phyloP scores from a whole-genome alignment of 2,113 vertebrate species.

The Brachyhypopomus occidentalis region DNA sequence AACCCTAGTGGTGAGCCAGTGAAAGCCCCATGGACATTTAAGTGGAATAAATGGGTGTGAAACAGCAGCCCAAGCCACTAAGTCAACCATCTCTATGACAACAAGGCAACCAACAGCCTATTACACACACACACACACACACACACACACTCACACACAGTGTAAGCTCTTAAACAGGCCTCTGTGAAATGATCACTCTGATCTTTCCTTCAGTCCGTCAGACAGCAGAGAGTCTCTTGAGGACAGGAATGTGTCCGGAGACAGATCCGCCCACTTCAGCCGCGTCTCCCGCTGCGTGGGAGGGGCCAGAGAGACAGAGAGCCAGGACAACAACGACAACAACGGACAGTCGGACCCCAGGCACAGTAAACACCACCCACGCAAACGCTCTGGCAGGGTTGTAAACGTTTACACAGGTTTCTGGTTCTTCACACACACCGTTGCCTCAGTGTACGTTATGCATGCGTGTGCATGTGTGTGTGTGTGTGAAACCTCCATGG shows the following conservation, averaged over 20 bases:
- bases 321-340: slow-evolving; percentile 50
- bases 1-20: slow-evolving; percentile 62
- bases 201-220: neutral
- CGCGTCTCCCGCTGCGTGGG: too few species aligned
- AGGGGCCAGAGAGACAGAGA: slow-evolving; percentile 38
- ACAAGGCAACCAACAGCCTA: neutral
- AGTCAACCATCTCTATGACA: slow-evolving; percentile 25
- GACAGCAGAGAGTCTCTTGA: neutral
- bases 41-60: slow-evolving; percentile 70
- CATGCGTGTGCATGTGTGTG: slow-evolving; percentile 9
- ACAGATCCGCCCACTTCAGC: slow-evolving; percentile 35
- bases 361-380: slow-evolving; percentile 66
- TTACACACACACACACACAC: neutral
- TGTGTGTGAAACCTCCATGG: slow-evolving; percentile 54
- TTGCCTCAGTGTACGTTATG: neutral
- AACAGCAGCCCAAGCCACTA: slow-evolving; percentile 60
- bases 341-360: slow-evolving; percentile 53
- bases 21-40: slow-evolving; percentile 60
- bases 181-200: slow-evolving; percentile 22
- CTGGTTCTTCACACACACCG: slow-evolving; percentile 53
- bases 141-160: neutral
- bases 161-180: neutral
- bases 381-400: slow-evolving; percentile 66
- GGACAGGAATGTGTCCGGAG: slow-evolving; percentile 7
- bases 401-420: slow-evolving; percentile 40